Percentiles rank a stretch among this genome's conserved stretches.
Conservation (phyloP, 2,888 invertebrate genomes). For the Buathra laborator region DNA sequence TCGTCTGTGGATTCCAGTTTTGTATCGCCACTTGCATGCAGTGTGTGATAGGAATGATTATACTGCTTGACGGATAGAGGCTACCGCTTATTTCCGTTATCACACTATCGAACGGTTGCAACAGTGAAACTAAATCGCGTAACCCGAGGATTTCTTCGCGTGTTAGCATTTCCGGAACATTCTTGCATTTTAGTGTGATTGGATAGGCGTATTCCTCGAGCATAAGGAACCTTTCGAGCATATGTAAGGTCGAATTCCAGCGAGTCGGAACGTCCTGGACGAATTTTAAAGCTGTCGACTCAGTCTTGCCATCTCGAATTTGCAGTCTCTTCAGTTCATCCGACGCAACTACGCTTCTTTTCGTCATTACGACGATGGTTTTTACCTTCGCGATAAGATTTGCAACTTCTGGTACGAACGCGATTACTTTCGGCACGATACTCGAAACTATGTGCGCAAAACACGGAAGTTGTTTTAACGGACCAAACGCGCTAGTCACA, state of each 20-base stretch:
- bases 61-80: constrained; percentile 68
- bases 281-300: constrained; percentile 62
- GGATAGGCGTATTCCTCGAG: constrained; percentile 62
- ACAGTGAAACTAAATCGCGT: constrained; percentile 54
- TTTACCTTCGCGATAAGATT: constrained; percentile 63
- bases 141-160: constrained; percentile 64
- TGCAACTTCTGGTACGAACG: constrained; percentile 53
- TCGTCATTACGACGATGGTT: constrained; percentile 63
- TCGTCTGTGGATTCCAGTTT: background rate
- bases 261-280: constrained; percentile 65
- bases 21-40: constrained; percentile 51
- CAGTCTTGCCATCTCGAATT: constrained; percentile 62
- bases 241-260: constrained; percentile 66
- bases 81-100: constrained; percentile 69
- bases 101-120: constrained; percentile 68
- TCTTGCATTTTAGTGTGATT: constrained; percentile 58
- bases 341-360: constrained; percentile 63
- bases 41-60: constrained; percentile 69
- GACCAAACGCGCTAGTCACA: constrained; percentile 41
- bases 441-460: constrained; percentile 65
- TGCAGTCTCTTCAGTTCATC: constrained; percentile 65
- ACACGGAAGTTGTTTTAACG: constrained; percentile 53
- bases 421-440: background rate
- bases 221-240: constrained; percentile 63
- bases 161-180: constrained; percentile 60